These are phyloP conservation scores for Numida meleagris DNA, from an alignment of 2,113 vertebrate species.

Conservation along the genomic window DNA sequence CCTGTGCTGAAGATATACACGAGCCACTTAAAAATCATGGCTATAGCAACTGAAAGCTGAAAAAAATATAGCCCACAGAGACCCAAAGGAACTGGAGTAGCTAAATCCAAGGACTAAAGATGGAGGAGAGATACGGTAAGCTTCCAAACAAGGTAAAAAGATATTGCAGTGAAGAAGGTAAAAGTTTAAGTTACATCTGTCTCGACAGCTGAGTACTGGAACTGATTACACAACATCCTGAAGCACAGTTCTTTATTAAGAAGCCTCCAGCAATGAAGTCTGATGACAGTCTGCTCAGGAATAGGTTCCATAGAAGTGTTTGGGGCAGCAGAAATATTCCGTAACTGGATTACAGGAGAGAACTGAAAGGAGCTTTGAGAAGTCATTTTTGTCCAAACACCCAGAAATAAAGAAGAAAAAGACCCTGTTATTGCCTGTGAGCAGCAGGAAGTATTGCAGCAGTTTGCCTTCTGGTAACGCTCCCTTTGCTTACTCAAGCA, in stretches of 20 bases:
- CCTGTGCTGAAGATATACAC: background rate
- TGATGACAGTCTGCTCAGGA: background rate
- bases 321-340: background rate
- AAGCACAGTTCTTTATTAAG: background rate
- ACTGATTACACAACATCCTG: background rate
- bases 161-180: background rate
- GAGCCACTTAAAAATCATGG: background rate
- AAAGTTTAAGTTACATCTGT: background rate
- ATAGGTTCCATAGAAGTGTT: background rate
- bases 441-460: background rate
- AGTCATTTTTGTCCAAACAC: background rate
- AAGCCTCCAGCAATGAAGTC: background rate
- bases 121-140: background rate
- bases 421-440: background rate
- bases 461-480: background rate
- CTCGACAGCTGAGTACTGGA: background rate
- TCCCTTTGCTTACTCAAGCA: conserved; percentile 33
- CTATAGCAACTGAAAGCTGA: background rate
- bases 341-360: background rate
- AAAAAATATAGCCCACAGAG: background rate
- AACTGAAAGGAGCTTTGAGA: background rate
- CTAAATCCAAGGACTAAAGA: background rate
- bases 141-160: background rate
- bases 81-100: background rate
- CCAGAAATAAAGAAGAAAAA: background rate